These are phyloP conservation scores for Odontophorus gujanensis DNA, from an alignment of 2,113 vertebrate genomes.

Conservation along the genomic window DNA sequence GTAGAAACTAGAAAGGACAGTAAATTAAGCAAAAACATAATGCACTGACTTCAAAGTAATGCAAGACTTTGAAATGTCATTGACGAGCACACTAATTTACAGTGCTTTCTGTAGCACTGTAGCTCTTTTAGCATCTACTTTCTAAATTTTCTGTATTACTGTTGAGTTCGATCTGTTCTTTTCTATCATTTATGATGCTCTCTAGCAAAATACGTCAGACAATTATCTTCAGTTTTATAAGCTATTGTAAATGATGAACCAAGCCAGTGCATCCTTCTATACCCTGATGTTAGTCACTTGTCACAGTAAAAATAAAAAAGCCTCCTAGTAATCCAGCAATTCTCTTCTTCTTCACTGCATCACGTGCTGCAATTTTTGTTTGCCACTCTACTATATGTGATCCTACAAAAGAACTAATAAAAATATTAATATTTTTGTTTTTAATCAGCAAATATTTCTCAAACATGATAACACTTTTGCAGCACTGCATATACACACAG, in stretches of 20 bases:
- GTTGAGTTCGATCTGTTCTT: not conserved
- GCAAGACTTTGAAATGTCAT: not conserved
- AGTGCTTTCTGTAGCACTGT: not conserved
- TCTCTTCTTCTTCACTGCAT: not conserved
- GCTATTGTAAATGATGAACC: not conserved
- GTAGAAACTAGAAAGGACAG: not conserved
- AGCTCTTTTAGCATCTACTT: not conserved
- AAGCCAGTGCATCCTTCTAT: constrained; percentile 7
- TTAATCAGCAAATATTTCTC: not conserved
- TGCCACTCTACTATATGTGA: not conserved
- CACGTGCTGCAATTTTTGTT: not conserved
- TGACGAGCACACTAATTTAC: not conserved
- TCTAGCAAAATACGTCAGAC: not conserved
- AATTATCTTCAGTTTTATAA: constrained; percentile 25
- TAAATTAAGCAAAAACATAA: not conserved
- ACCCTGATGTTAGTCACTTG: not conserved
- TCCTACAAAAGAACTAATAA: not conserved
- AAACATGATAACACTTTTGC: not conserved
- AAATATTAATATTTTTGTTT: not conserved
- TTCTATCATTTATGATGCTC: not conserved
- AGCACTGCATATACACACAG: not conserved
- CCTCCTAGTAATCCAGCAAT: not conserved
- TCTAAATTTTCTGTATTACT: not conserved
- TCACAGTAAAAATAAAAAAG: not conserved
- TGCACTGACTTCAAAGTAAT: not conserved